Base-by-base conservation (phyloP, 2,888 invertebrate genomes). In the Sthenelais limicola region DNA sequence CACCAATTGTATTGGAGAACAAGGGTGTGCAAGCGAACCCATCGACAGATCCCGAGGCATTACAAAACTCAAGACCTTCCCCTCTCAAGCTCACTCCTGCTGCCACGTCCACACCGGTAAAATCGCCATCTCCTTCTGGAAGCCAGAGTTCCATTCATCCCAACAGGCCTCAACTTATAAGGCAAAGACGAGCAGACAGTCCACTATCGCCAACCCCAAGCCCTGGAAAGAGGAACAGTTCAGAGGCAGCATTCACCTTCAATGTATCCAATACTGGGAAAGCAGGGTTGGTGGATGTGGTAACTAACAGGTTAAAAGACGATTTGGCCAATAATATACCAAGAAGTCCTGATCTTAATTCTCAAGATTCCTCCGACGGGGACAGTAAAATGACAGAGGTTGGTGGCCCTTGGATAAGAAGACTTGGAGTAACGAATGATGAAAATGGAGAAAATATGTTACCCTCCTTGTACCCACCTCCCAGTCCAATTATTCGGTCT, bases 401-500 rank as follows among this genome's bases (percentile, higher is more conserved):
- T 5, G 51, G 51, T n/a, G 62, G 62, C 5, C 62, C 62, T 1
- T 62, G 62, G 62, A 43, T 62, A 26, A 21, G 62, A 9, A 35
- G 62, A 5, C 43, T 35, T 26, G 43, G 43, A 18, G 38, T 12
- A 1, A 56, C 5, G 3, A 26, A 26, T 2, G 62, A 38, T 9
- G 28, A 9, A 5, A 21, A 15, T 3, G 62, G 43, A 15, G 62
- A 62, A 26, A 35, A 35, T 7, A 21, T 62, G 38, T 35, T 49
- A 9, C 47, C 28, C 18, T 32, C 66, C n/a, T 54, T 68, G 9
- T 72, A 72, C 38, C 56, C 67, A 3, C 75, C 73, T 18, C 70
- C 62, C 54, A 75, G 75, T 48, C 75, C 75, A 12, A 56, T 75
- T 35, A 73, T 75, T 1, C 62, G 75, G 15, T 75, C 75, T 15